These are phyloP conservation scores for Rhamnusium bicolor DNA, from an alignment of 2,888 invertebrate species.

Conservation along the genomic window DNA sequence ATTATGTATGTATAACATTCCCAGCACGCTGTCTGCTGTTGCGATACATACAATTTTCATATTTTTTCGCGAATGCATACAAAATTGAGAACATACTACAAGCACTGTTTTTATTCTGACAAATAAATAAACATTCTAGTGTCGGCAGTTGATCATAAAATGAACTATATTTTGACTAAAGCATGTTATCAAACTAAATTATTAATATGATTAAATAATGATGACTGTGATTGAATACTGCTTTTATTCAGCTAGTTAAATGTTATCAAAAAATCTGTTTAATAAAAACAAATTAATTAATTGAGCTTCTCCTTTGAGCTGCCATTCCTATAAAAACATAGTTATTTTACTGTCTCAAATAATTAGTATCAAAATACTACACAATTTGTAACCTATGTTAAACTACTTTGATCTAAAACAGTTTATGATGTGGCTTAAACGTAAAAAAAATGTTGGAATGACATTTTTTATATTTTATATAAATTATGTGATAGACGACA, in stretches of 20 bases:
- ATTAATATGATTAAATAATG: not conserved
- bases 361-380: constrained; percentile 12
- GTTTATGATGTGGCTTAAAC: not conserved
- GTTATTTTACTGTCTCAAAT: constrained; percentile 10
- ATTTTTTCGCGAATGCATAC: no score
- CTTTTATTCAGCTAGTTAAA: not conserved
- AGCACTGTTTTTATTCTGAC: not conserved
- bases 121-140: not conserved
- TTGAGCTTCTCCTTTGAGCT: constrained; percentile 1
- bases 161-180: not conserved
- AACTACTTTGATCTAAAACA: constrained; percentile 12
- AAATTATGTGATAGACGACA: not conserved
- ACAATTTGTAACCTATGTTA: constrained; percentile 9
- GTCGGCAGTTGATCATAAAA: not conserved
- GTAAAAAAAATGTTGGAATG: not conserved
- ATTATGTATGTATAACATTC: no score
- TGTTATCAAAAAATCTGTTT: not conserved
- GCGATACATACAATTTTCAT: no score
- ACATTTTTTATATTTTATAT: not conserved
- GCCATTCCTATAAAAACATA: constrained; percentile 2
- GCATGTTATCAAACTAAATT: not conserved
- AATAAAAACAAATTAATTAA: constrained; percentile 15
- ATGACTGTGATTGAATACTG: not conserved
- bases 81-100: no score
- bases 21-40: no score